These are phyloP conservation scores for Dipus sagitta DNA, from an alignment of 2,797 vertebrate genomes.

Conservation along the genomic window DNA sequence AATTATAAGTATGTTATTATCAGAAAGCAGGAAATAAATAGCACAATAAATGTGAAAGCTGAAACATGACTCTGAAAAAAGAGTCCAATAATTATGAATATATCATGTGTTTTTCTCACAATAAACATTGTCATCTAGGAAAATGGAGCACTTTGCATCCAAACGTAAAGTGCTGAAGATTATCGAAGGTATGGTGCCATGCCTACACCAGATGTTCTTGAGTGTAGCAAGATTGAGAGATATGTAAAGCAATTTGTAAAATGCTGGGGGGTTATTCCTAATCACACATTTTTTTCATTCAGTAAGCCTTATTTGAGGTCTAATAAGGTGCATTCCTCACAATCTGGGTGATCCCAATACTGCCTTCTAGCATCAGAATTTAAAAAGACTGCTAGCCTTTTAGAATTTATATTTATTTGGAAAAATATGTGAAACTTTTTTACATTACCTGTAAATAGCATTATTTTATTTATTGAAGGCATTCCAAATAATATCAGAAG, in stretches of 20 bases:
- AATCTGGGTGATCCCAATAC: not conserved
- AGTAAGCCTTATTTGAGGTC: not conserved
- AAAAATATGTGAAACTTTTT: not conserved
- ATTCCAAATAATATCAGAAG: constrained; percentile 21
- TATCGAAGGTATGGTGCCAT: too few species aligned
- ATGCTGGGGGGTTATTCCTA: too few species aligned
- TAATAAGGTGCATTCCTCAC: not conserved
- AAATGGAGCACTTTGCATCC: constrained; percentile 1
- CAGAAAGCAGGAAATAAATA: not conserved
- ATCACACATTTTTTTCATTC: not conserved
- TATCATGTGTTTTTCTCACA: not conserved
- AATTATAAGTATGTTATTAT: not conserved
- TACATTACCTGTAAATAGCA: constrained; percentile 12
- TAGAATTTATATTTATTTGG: constrained; percentile 26
- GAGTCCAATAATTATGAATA: not conserved
- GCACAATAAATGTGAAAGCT: not conserved
- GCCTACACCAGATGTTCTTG: too few species aligned
- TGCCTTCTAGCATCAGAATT: not conserved
- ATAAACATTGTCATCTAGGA: not conserved
- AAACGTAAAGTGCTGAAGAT: not conserved
- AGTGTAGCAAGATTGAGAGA: too few species aligned
- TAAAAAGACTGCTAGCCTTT: not conserved
- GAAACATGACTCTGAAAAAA: too few species aligned
- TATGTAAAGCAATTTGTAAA: not conserved
- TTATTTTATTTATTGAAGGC: not conserved